Evolutionary conservation across 2,113 vertebrate genomes (phyloP).

Genomic region (Pterophyllum scalare): DNA sequence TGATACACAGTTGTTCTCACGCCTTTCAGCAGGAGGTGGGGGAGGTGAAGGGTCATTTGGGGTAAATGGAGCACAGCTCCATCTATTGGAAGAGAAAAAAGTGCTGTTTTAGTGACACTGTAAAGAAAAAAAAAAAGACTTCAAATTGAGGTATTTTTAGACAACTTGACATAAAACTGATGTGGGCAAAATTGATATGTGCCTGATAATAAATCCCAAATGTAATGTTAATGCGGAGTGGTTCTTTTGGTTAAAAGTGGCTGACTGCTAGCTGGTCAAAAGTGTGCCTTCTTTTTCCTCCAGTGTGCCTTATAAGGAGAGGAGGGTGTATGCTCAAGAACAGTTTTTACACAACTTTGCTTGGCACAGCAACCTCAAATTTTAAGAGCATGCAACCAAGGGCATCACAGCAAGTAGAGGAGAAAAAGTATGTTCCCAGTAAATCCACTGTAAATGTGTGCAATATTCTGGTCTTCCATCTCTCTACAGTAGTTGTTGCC

Average conservation of each 20-base stretch:
- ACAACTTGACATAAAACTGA: neutral
- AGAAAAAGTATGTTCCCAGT: neutral
- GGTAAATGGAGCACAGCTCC: neutral
- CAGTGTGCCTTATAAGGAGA: too few species aligned
- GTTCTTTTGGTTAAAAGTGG: neutral
- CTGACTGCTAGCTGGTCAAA: neutral
- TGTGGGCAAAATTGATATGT: neutral
- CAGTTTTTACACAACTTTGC: neutral
- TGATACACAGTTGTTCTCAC: conserved; percentile 69
- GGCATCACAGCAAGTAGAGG: neutral
- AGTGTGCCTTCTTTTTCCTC: neutral
- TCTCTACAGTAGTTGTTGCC: neutral
- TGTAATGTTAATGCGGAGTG: neutral
- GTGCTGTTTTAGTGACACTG: neutral
- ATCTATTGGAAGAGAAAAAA: neutral
- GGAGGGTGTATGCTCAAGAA: neutral
- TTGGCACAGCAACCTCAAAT: neutral
- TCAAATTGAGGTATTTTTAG: neutral
- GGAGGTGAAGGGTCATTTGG: neutral
- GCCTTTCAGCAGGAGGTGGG: conserved; percentile 88
- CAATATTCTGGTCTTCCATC: neutral
- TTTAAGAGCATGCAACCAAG: neutral
- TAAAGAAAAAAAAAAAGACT: neutral
- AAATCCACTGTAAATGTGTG: neutral
- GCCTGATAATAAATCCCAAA: neutral